Percentiles rank a stretch among this genome's conserved stretches.
phyloP scores from a whole-genome alignment of 2,888 invertebrate species.

The Danaus chrysippus region DNA sequence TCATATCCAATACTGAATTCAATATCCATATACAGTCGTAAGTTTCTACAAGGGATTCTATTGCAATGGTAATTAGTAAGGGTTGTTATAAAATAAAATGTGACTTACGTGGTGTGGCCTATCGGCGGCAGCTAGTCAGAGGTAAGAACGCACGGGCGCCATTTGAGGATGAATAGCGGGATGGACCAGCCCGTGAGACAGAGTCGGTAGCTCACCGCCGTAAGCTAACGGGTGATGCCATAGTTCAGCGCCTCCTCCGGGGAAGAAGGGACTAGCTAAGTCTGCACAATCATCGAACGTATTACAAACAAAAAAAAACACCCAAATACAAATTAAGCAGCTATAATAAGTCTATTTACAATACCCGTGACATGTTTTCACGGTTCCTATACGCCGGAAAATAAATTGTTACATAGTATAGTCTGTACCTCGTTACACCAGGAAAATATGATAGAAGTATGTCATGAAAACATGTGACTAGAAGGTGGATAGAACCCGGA shows the following conservation, averaged over 20 bases:
- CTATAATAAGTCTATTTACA: conserved; percentile 56
- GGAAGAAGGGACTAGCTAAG: conserved; percentile 97
- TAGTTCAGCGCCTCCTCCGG: conserved; percentile 90
- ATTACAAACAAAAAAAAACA: conserved; percentile 12
- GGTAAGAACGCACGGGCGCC: conserved; percentile 97
- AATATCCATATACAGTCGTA: no score
- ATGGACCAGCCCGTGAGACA: conserved; percentile 95
- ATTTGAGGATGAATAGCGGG: conserved; percentile 97
- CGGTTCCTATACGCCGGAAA: conserved; percentile 29
- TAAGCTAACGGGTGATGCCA: conserved; percentile 93
- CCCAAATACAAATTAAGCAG: background rate
- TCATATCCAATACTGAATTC: no score
- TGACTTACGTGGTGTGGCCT: conserved; percentile 83
- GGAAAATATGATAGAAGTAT: conserved; percentile 15
- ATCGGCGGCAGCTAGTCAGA: conserved; percentile 97
- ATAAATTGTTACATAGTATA: background rate
- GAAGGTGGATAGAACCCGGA: conserved; percentile 62
- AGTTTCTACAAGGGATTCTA: no score
- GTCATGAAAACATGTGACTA: conserved; percentile 66
- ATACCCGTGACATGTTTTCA: conserved; percentile 64
- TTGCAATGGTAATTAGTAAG: background rate
- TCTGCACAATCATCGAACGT: conserved; percentile 80
- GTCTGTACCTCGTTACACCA: conserved; percentile 13
- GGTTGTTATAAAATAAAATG: background rate
- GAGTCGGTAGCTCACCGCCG: conserved; percentile 90